Percentiles rank a stretch among this genome's conserved stretches.
Conservation (phyloP, 53 echinoderm and acorn worm species). For the Echinarachnius parma region DNA sequence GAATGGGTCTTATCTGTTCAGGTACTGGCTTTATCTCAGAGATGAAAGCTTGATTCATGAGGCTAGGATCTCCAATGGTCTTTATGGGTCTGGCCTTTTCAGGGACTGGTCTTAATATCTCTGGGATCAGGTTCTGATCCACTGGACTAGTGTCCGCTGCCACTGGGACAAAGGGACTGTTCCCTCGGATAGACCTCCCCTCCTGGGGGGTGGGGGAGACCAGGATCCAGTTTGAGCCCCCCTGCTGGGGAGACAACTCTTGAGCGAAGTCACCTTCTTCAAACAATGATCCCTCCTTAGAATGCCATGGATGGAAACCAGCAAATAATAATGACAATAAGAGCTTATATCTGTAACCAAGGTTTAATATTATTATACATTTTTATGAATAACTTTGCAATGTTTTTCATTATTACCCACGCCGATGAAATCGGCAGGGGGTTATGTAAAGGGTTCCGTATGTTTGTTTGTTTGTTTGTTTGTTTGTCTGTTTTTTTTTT, state of each 20-base stretch:
- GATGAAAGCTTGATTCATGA: too few species aligned
- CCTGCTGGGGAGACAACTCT: conserved; percentile 1
- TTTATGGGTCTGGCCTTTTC: neutral
- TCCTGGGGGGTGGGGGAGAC: neutral
- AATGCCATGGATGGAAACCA: neutral
- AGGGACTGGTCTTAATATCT: conserved; percentile 17
- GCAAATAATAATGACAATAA: too few species aligned
- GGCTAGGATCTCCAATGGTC: neutral
- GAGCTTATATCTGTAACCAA: too few species aligned
- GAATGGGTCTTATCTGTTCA: too few species aligned
- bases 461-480: too few species aligned
- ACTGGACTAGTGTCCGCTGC: neutral
- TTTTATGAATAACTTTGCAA: too few species aligned
- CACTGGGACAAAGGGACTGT: conserved; percentile 24
- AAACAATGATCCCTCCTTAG: neutral
- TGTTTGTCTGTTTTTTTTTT: too few species aligned
- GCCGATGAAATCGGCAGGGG: too few species aligned
- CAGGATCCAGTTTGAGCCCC: conserved; percentile 25
- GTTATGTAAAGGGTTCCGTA: too few species aligned
- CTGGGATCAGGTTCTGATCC: neutral
- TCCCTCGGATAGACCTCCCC: neutral
- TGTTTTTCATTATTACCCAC: too few species aligned
- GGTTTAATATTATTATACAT: too few species aligned
- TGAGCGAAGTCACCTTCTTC: neutral
- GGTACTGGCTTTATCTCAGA: too few species aligned